These are phyloP conservation scores for Xenopus laevis DNA, from an alignment of 2,113 vertebrate genomes.

Conservation along the genomic window DNA sequence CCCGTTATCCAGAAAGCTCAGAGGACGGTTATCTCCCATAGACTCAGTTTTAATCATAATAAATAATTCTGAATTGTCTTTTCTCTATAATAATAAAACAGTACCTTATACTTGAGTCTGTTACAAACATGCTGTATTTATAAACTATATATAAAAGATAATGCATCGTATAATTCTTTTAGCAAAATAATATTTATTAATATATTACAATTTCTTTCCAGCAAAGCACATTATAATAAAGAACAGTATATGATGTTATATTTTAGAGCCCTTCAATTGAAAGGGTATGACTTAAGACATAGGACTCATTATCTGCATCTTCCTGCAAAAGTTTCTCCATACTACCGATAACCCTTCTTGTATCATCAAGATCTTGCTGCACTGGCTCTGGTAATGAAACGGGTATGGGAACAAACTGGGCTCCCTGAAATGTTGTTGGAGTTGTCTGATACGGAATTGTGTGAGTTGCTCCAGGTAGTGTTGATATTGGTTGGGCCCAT, in stretches of 20 bases:
- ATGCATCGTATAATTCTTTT: too few relatives aligned
- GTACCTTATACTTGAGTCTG: too few relatives aligned
- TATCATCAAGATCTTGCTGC: constrained; percentile 69
- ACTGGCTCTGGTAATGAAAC: constrained; percentile 74
- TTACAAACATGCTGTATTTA: too few relatives aligned
- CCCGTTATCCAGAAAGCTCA: too few relatives aligned
- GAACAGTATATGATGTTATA: background rate
- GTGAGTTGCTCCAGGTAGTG: constrained; percentile 63
- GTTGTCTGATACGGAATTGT: constrained; percentile 73
- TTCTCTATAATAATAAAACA: too few relatives aligned
- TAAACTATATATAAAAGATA: too few relatives aligned
- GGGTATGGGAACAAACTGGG: constrained; percentile 77
- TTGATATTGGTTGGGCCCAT: constrained; percentile 82
- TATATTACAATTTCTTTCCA: background rate
- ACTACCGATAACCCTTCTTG: constrained; percentile 58
- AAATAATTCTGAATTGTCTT: too few relatives aligned
- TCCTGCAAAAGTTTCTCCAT: constrained; percentile 85
- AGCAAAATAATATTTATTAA: background rate
- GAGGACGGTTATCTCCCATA: too few relatives aligned
- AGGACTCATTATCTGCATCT: constrained; percentile 66
- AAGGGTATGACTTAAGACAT: constrained; percentile 69
- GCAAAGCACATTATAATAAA: background rate
- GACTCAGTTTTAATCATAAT: too few relatives aligned
- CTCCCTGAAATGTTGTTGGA: constrained; percentile 62
- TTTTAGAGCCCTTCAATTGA: constrained; percentile 72